Conservation (phyloP, 2,888 invertebrate genomes). For the Phyllotreta striolata region DNA sequence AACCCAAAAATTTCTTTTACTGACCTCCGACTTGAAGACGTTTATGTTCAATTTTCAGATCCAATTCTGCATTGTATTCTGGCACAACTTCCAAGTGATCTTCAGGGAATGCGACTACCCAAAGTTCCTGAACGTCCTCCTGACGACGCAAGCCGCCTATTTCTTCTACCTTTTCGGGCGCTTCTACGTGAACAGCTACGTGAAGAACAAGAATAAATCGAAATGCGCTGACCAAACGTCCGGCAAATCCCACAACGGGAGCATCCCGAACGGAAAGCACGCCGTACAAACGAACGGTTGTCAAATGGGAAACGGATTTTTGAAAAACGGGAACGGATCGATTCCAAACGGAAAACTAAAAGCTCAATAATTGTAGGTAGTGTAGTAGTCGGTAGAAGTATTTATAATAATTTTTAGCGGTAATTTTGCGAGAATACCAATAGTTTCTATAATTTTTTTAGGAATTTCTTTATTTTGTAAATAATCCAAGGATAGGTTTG, state of each 20-base stretch:
- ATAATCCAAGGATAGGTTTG: slow-evolving; percentile 13
- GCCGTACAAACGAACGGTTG: slow-evolving; percentile 5
- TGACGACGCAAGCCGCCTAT: slow-evolving; percentile 71
- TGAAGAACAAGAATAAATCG: slow-evolving; percentile 49
- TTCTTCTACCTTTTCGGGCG: slow-evolving; percentile 82
- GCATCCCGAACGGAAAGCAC: slow-evolving; percentile 1
- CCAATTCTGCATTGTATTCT: slow-evolving; percentile 78
- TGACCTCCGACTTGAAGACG: not conserved
- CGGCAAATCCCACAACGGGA: slow-evolving; percentile 1
- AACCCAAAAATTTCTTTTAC: too few relatives aligned
- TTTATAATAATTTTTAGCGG: slow-evolving; percentile 9
- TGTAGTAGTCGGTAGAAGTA: not conserved
- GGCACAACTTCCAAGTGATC: slow-evolving; percentile 71
- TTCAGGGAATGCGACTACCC: slow-evolving; percentile 77
- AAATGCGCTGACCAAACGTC: not conserved
- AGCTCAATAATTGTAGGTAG: slow-evolving; percentile 25
- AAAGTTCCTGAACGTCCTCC: slow-evolving; percentile 70
- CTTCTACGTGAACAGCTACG: slow-evolving; percentile 76
- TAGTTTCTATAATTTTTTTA: slow-evolving; percentile 7
- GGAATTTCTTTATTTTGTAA: slow-evolving; percentile 17
- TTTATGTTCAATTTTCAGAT: slow-evolving; percentile 62
- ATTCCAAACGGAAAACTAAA: slow-evolving; percentile 43
- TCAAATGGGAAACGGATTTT: slow-evolving; percentile 6
- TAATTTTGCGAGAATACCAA: slow-evolving; percentile 5
- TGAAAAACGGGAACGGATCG: not conserved